Percentiles rank a stretch among this genome's conserved stretches.
These are phyloP conservation scores for Brachyhypopomus gauderio DNA, from an alignment of 2,113 vertebrate species.

Conservation along the genomic window DNA sequence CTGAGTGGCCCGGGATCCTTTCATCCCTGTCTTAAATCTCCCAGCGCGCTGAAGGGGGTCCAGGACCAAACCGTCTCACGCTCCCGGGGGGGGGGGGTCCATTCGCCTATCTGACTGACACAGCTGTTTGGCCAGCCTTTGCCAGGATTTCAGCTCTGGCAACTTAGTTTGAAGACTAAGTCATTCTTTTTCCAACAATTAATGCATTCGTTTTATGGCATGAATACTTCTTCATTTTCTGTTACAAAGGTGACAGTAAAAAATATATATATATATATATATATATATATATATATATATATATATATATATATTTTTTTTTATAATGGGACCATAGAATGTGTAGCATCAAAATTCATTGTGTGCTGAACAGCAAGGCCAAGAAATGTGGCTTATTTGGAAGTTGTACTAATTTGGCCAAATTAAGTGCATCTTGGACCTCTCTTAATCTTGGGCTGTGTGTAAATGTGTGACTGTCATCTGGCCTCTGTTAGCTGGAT, in stretches of 20 bases:
- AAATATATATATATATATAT: too few relatives aligned
- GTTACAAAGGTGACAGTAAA: not conserved
- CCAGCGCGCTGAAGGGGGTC: constrained; percentile 41
- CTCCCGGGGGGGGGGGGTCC: constrained; percentile 2
- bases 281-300: too few relatives aligned
- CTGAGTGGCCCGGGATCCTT: constrained; percentile 62
- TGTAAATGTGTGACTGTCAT: not conserved
- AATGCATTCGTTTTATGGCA: constrained; percentile 16
- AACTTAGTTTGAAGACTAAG: constrained; percentile 9
- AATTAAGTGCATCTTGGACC: not conserved
- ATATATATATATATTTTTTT: not conserved
- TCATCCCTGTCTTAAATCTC: constrained; percentile 61
- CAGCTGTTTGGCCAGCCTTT: constrained; percentile 33
- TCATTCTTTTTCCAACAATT: constrained; percentile 11
- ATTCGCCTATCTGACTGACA: constrained; percentile 22
- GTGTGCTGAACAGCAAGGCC: not conserved
- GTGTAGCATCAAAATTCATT: not conserved
- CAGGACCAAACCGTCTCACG: constrained; percentile 29
- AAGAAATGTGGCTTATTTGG: not conserved
- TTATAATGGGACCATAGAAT: not conserved
- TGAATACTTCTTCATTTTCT: constrained; percentile 19
- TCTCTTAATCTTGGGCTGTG: not conserved
- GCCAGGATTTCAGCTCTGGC: constrained; percentile 31
- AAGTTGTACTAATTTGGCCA: not conserved
- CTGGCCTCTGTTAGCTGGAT: not conserved